These are phyloP conservation scores for Danio aesculapii DNA, from an alignment of 2,797 vertebrate species.

Conservation along the genomic window DNA sequence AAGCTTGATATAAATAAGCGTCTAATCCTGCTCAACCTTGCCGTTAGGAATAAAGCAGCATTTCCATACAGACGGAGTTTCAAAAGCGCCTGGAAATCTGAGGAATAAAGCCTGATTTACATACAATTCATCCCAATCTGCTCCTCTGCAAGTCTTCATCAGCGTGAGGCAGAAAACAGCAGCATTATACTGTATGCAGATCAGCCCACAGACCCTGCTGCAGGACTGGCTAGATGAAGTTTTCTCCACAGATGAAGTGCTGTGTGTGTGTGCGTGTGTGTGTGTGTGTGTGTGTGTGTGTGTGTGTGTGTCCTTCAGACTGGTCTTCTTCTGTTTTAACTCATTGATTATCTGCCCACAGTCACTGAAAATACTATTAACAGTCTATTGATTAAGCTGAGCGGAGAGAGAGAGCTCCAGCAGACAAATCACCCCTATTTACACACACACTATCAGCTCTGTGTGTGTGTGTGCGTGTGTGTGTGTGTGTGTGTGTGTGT, in stretches of 20 bases:
- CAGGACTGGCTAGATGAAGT: no score
- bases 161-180: background rate
- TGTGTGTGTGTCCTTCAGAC: conserved; percentile 27
- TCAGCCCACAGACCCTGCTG: no score
- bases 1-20: background rate
- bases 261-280: no score
- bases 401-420: conserved; percentile 38
- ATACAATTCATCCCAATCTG: background rate
- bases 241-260: background rate
- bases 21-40: conserved; percentile 3
- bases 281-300: background rate
- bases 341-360: conserved; percentile 47
- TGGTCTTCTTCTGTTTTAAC: conserved; percentile 45
- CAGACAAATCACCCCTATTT: conserved; percentile 57
- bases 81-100: background rate
- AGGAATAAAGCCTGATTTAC: background rate
- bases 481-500: conserved; percentile 2
- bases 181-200: no score
- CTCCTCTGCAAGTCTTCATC: background rate
- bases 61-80: conserved; percentile 1
- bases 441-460: conserved; percentile 24
- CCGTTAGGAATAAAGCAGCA: background rate
- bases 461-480: conserved; percentile 9
- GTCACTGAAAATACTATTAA: conserved; percentile 56
- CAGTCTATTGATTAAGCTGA: conserved; percentile 63